Evolutionary conservation across 2,113 vertebrate species (phyloP), one percentile per base, ranked within the genome.

Genomic region (Podiceps cristatus): DNA sequence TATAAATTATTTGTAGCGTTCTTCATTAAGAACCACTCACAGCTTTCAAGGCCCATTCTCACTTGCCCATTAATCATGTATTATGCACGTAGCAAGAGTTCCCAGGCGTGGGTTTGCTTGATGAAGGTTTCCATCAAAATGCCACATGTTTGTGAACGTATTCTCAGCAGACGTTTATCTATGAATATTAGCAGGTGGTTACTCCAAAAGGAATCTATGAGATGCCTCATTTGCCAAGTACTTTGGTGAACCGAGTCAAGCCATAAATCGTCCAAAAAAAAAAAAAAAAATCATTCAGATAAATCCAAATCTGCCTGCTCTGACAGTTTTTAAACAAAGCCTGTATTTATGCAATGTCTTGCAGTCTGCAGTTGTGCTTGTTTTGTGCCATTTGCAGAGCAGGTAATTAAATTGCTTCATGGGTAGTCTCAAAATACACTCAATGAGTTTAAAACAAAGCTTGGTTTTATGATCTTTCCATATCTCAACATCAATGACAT

Each of bases 71-170:
- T 75, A 88, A 82, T 95, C 84, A 47, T 18, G 24, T 42, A 35
- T 90, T 64, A 52, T 27, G 22, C n/a, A 52, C 27, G 50, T 5
- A 52, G 58, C 23, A 52, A 64, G 23, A 90, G 31, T 50, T 87
- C 59, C 59, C 16, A 5, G 4, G 9, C 3, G 4, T 15, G 35
- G 7, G 10, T 80, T 94, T 87, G 18, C 52, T 59, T 63, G 31
- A 50, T 27, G 31, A 93, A 68, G 31, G 13, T 72, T 94, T 95
- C 87, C 67, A 86, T 90, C 69, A 68, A 91, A 96, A 96, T 58
- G n/a, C 42, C 73, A 60, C 0, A 2, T 13, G 31, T 37, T 85
- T 81, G 23, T 72, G 69, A 72, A 55, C 0, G 0, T 35, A 55
- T 63, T 90, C 79, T 83, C 64, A 73, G 55, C 42, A 89, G 55